phyloP scores from a whole-genome alignment of 2,113 vertebrate genomes.

The Scomber colias region DNA sequence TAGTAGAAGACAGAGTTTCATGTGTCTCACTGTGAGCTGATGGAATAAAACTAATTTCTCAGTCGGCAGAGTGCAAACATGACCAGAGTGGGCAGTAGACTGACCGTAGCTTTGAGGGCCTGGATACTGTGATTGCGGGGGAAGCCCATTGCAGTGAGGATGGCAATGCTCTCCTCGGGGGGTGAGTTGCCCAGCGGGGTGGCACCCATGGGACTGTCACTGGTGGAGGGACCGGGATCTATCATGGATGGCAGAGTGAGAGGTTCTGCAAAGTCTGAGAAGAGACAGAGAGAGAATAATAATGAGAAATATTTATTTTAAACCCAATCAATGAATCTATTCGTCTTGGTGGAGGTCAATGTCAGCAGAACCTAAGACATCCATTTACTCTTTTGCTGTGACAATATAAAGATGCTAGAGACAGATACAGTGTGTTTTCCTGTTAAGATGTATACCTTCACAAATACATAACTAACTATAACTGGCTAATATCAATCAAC shows the following conservation, averaged over 20 bases:
- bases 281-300: constrained; percentile 1
- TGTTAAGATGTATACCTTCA: too few species aligned
- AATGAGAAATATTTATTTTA: constrained; percentile 9
- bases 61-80: neutral
- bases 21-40: neutral
- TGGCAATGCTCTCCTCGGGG: constrained; percentile 94
- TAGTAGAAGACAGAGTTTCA: neutral
- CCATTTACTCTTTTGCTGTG: neutral
- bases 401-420: neutral
- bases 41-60: constrained; percentile 1
- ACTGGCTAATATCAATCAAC: too few species aligned
- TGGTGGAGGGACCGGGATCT: constrained; percentile 84
- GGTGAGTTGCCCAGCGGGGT: constrained; percentile 88
- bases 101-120: constrained; percentile 92
- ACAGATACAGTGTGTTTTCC: too few species aligned
- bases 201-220: constrained; percentile 78
- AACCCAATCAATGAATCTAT: neutral
- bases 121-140: constrained; percentile 90
- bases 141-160: constrained; percentile 98
- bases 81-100: constrained; percentile 60
- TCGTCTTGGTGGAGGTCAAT: neutral
- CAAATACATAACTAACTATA: too few species aligned
- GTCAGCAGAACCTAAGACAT: neutral
- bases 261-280: constrained; percentile 95
- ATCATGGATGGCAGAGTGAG: constrained; percentile 87